Evolutionary conservation across 2,888 invertebrate species (phyloP).

Genomic region (Oscheius onirici): DNA sequence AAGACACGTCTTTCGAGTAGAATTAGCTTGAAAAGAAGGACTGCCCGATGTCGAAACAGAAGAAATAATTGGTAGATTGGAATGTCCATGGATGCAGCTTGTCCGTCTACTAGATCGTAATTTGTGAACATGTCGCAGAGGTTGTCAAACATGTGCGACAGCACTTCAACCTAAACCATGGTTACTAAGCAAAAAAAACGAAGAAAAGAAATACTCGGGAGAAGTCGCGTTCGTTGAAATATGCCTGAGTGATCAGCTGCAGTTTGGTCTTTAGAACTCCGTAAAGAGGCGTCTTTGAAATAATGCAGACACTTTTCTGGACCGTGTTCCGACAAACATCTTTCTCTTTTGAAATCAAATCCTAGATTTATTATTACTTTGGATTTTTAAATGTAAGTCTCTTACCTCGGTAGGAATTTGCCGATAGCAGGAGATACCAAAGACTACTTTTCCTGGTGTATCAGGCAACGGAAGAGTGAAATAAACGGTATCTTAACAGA

Average conservation of each 20-base stretch:
- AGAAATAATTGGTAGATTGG: constrained; percentile 84
- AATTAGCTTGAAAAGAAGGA: constrained; percentile 89
- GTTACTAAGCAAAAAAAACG: background rate
- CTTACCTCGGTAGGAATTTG: constrained; percentile 84
- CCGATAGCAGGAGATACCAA: constrained; percentile 95
- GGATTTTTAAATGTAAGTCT: background rate
- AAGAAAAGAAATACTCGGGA: constrained; percentile 67
- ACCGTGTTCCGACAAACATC: constrained; percentile 97
- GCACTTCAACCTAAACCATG: constrained; percentile 72
- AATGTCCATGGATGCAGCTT: constrained; percentile 80
- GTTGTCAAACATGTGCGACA: constrained; percentile 91
- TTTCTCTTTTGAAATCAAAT: constrained; percentile 87
- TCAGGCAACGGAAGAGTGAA: constrained; percentile 91
- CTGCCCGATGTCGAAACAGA: constrained; percentile 88
- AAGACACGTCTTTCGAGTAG: constrained; percentile 85
- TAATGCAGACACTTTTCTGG: constrained; percentile 95
- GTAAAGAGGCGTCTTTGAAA: constrained; percentile 84
- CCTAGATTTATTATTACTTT: constrained; percentile 76
- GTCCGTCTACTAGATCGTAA: constrained; percentile 74
- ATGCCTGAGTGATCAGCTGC: constrained; percentile 93
- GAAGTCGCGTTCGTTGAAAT: constrained; percentile 84
- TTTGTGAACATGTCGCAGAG: constrained; percentile 83
- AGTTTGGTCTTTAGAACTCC: constrained; percentile 91
- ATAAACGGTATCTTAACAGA: constrained; percentile 84
- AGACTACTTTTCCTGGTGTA: constrained; percentile 86